These are phyloP conservation scores for Lindbergichthys nudifrons DNA, from an alignment of 2,797 vertebrate species.

Conservation along the genomic window DNA sequence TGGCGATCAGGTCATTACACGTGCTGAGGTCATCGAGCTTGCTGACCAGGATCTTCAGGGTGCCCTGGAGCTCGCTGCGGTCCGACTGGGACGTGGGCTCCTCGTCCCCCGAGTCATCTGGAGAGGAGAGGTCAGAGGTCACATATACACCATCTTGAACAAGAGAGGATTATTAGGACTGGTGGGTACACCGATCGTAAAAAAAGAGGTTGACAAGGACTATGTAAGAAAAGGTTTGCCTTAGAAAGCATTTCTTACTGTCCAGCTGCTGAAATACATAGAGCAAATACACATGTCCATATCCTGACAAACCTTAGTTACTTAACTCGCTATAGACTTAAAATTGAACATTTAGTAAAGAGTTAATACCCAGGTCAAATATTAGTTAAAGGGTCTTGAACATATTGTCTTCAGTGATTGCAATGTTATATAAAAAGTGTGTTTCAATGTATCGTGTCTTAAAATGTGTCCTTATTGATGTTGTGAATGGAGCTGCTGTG, in stretches of 20 bases:
- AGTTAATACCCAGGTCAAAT: too few relatives aligned
- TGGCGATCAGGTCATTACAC: conserved; percentile 96
- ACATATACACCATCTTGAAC: conserved; percentile 11
- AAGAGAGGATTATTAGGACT: background rate
- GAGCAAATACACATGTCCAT: background rate
- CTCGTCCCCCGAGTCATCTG: conserved; percentile 98
- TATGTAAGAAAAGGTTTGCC: background rate
- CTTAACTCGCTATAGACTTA: too few relatives aligned
- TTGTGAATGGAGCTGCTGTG: too few relatives aligned
- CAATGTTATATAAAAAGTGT: too few relatives aligned
- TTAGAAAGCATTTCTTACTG: background rate
- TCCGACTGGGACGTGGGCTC: conserved; percentile 91
- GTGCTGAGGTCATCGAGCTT: conserved; percentile 97
- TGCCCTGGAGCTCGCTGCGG: conserved; percentile 92
- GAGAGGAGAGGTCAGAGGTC: conserved; percentile 43
- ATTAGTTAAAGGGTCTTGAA: too few relatives aligned
- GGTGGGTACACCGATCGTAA: background rate
- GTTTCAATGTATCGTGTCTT: too few relatives aligned
- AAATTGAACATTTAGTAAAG: too few relatives aligned
- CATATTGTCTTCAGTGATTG: too few relatives aligned
- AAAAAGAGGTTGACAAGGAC: background rate
- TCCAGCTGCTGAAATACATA: background rate
- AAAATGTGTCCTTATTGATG: too few relatives aligned
- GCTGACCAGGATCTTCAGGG: conserved; percentile 91
- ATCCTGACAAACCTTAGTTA: too few relatives aligned